A percentile compares a stretch with the other conserved stretches of the same genome.
phyloP scores from a whole-genome alignment of 2,797 vertebrate genomes.

The Borostomias antarcticus region DNA sequence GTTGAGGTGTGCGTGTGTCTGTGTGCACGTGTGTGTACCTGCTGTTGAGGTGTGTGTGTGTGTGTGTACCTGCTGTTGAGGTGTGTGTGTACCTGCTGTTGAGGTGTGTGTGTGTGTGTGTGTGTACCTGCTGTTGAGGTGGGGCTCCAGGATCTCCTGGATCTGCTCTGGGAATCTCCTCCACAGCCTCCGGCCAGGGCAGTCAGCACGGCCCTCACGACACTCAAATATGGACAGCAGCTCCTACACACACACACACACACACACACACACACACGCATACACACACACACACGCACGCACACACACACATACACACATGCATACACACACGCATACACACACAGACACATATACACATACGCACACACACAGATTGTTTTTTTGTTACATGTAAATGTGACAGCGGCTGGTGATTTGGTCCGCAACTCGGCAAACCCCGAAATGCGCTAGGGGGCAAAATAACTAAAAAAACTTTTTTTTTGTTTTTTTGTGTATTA shows the following conservation, averaged over 20 bases:
- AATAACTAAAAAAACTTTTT: no score
- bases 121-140: conserved; percentile 91
- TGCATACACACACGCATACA: background rate
- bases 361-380: no score
- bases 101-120: background rate
- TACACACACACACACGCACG: background rate
- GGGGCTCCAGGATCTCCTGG: conserved; percentile 96
- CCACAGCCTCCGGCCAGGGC: conserved; percentile 89
- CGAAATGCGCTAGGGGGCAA: no score
- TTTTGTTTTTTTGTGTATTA: no score
- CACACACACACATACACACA: background rate
- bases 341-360: background rate
- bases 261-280: background rate
- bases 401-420: no score
- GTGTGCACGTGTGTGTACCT: conserved; percentile 1
- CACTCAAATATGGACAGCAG: conserved; percentile 92
- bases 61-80: conserved; percentile 88
- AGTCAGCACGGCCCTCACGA: conserved; percentile 83
- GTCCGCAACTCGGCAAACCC: no score
- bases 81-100: conserved; percentile 61
- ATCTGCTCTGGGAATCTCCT: conserved; percentile 95
- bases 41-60: background rate
- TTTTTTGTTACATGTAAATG: no score
- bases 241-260: conserved; percentile 77
- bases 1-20: background rate